Evolutionary conservation across 1,140 invertebrate genomes (phyloP), one percentile per base, ranked within the genome.

Genomic region (Heliconius hermathena): DNA sequence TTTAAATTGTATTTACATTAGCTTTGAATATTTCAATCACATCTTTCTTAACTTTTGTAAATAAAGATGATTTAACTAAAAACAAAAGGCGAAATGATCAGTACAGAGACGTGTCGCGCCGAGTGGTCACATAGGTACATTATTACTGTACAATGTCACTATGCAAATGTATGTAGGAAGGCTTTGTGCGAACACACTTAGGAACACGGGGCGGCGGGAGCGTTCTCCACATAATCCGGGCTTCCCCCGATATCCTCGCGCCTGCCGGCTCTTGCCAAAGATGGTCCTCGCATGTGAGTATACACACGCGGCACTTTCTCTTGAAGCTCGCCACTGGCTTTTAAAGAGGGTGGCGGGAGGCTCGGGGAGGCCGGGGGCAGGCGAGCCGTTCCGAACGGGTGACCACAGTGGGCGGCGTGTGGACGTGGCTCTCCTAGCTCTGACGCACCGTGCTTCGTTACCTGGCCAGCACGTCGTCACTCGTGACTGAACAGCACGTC

Each of bases 91-190:
- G 83, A 83, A 83, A 84, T 87, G 87, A 90, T 88, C 87, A 90
- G 91, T 90, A n/a, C n/a, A 89, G 90, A 91, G 90, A 91, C 86
- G 83, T 86, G 82, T 86, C 85, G 84, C 86, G 82, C 87, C 82
- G 88, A 90, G 83, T 92, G 92, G 90, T 90, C 92, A 92, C 92
- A 92, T 93, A 46, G 41, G 41, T 46, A 93, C 89, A 93, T 91
- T 91, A 93, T 94, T 93, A 92, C 87, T 88, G 87, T 90, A 93
- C 89, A 91, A 90, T 92, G 91, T 94, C 90, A 90, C 91, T 94
- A 94, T 94, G 92, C 92, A 94, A 93, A 94, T 94, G 90, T 94
- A 94, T 93, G 91, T 91, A 88, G 90, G 91, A 90, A 92, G 90
- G 90, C 89, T 90, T 91, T 92, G 91, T 93, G 90, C 91, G 87